A percentile compares a stretch with the other conserved stretches of the same genome.
Evolutionary conservation across 2,797 vertebrate genomes (phyloP).

Genomic region (Arctocebus calabarensis): DNA sequence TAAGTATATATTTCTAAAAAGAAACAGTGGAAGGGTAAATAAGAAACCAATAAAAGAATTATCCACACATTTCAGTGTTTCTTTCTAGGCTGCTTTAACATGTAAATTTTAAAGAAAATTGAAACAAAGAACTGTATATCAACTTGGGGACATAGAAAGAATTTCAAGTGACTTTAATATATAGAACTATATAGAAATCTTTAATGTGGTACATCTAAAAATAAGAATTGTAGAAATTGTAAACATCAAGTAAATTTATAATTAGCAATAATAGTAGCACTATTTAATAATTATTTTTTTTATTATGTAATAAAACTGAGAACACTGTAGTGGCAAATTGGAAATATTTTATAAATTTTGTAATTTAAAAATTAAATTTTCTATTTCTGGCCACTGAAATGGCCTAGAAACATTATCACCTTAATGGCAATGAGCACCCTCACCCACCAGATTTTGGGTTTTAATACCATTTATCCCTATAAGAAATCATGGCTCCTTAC

Average conservation of each 20-base stretch:
- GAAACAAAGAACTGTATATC: neutral
- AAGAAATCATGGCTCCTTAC: neutral
- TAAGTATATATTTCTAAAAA: neutral
- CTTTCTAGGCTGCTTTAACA: constrained; percentile 23
- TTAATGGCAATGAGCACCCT: neutral
- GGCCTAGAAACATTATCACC: neutral
- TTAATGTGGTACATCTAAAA: neutral
- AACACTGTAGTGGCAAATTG: neutral
- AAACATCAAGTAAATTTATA: neutral
- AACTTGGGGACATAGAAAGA: neutral
- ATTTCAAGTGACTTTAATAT: constrained; percentile 12
- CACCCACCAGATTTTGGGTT: neutral
- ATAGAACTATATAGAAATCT: neutral
- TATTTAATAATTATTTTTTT: neutral
- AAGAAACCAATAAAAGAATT: neutral
- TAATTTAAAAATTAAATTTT: neutral
- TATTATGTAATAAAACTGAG: neutral
- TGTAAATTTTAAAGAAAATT: neutral
- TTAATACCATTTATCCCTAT: neutral
- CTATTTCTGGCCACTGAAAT: neutral
- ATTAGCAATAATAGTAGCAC: neutral
- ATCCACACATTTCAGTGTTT: neutral
- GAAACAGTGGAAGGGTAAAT: neutral
- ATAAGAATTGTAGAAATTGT: neutral
- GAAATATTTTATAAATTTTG: neutral